Percentiles rank a stretch among this genome's conserved stretches.
Conservation (phyloP, 2,113 vertebrate genomes). For the Misgurnus anguillicaudatus region DNA sequence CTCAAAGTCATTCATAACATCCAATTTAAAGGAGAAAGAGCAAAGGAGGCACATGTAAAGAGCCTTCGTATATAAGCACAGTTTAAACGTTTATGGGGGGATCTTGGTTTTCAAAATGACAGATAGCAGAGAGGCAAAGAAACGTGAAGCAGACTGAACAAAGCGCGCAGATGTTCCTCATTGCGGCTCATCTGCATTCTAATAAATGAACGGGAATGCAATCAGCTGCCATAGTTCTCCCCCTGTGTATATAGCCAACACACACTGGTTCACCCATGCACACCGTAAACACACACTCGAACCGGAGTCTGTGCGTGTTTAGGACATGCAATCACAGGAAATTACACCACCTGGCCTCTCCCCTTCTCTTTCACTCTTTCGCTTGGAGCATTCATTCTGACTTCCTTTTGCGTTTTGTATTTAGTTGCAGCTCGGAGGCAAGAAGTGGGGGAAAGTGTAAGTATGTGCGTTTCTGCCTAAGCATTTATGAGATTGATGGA, state of each 20-base stretch:
- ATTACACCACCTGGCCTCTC: constrained; percentile 23
- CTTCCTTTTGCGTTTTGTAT: background rate
- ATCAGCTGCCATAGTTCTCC: constrained; percentile 65
- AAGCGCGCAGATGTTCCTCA: constrained; percentile 75
- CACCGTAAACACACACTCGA: constrained; percentile 30
- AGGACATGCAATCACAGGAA: constrained; percentile 17
- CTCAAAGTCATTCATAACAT: background rate
- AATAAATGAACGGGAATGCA: constrained; percentile 74
- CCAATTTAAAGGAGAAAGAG: constrained; percentile 3
- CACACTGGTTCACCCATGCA: constrained; percentile 13
- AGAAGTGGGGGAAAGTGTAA: background rate
- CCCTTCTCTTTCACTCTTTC: background rate
- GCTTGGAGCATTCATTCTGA: background rate
- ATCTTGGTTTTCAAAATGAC: constrained; percentile 34
- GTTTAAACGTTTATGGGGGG: constrained; percentile 20
- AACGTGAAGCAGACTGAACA: constrained; percentile 42
- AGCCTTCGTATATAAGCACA: background rate
- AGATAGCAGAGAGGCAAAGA: constrained; percentile 41
- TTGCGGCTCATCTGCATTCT: constrained; percentile 76
- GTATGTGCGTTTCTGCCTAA: background rate
- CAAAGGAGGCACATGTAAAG: constrained; percentile 4
- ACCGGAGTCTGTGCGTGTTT: background rate
- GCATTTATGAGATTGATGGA: background rate
- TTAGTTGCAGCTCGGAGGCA: background rate
- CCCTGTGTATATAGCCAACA: constrained; percentile 28